Evolutionary conservation across 1,140 invertebrate species (phyloP).

Genomic region (Trinorchestia longiramus): DNA sequence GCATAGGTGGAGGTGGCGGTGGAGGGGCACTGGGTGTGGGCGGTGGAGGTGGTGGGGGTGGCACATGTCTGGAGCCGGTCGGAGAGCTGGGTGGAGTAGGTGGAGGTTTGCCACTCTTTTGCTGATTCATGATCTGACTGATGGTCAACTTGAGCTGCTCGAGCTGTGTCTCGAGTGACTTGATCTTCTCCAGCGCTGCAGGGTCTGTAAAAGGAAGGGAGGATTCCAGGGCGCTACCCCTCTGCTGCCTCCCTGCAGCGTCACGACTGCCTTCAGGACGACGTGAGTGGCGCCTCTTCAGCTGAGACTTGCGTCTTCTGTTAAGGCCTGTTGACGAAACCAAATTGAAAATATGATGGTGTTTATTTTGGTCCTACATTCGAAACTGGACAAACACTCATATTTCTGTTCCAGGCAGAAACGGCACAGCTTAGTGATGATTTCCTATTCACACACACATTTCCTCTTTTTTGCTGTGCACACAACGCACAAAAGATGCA

Average conservation of each 20-base stretch:
- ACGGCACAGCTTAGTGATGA: too few relatives aligned
- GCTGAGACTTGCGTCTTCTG: background rate
- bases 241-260: background rate
- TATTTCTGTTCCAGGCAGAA: too few relatives aligned
- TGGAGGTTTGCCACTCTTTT: constrained; percentile 1
- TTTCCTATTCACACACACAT: too few relatives aligned
- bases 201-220: constrained; percentile 19
- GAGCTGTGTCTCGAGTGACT: background rate
- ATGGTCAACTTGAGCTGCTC: constrained; percentile 43
- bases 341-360: background rate
- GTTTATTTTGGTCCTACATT: too few relatives aligned
- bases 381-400: too few relatives aligned
- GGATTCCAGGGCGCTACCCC: constrained; percentile 2
- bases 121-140: constrained; percentile 38
- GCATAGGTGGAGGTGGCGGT: background rate
- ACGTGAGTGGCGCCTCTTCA: background rate
- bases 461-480: too few relatives aligned
- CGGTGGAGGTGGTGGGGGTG: constrained; percentile 8
- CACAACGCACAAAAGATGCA: too few relatives aligned
- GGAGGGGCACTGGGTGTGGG: background rate
- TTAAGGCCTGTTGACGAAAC: background rate
- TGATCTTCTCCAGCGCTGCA: constrained; percentile 7
- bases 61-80: background rate
- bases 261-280: background rate
- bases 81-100: constrained; percentile 17